These are phyloP conservation scores for Xyrauchen texanus DNA, from an alignment of 2,113 vertebrate genomes.

Conservation along the genomic window DNA sequence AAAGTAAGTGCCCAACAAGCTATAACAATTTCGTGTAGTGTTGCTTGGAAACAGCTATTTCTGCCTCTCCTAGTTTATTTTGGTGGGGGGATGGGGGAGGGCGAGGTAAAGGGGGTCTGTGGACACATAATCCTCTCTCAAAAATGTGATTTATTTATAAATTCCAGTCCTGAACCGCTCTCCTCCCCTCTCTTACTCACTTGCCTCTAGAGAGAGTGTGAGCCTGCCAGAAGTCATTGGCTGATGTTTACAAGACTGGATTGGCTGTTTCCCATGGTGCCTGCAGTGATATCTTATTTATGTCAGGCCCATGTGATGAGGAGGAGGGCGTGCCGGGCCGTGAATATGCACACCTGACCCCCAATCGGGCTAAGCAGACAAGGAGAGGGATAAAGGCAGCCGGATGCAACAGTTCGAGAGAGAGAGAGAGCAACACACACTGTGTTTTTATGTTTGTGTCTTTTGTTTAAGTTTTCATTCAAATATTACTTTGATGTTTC, in stretches of 20 bases:
- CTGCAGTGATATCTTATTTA: conserved; percentile 82
- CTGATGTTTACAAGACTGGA: conserved; percentile 81
- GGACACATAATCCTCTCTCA: conserved; percentile 76
- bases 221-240: conserved; percentile 80
- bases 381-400: too few relatives aligned
- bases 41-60: conserved; percentile 75
- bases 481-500: too few relatives aligned
- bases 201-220: conserved; percentile 55
- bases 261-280: conserved; percentile 81
- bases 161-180: conserved; percentile 71
- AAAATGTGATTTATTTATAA: conserved; percentile 83
- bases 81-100: conserved; percentile 51
- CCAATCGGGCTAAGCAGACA: too few relatives aligned
- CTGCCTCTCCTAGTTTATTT: conserved; percentile 75
- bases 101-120: conserved; percentile 56
- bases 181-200: conserved; percentile 33
- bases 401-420: too few relatives aligned
- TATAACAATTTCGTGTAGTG: conserved; percentile 75
- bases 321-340: too few relatives aligned
- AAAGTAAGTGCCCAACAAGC: conserved; percentile 74
- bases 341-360: too few relatives aligned
- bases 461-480: too few relatives aligned
- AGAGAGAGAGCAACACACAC: too few relatives aligned
- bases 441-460: too few relatives aligned
- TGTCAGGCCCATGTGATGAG: conserved; percentile 65